Base-by-base conservation (phyloP, 2,113 vertebrate genomes). In the Gymnorhina tibicen region DNA sequence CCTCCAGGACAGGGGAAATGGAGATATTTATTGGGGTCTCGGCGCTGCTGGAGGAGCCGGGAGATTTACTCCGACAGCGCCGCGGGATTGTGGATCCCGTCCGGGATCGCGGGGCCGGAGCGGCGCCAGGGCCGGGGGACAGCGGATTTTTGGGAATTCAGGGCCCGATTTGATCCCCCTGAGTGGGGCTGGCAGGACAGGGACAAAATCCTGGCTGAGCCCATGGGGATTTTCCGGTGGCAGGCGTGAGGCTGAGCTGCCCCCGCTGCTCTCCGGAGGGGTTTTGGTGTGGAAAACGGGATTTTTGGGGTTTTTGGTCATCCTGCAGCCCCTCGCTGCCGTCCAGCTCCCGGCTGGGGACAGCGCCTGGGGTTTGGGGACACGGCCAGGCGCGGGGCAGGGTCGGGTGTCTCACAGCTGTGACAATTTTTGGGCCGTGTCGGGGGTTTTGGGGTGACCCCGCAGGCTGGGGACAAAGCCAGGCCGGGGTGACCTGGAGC, bases 1-100 rank as follows among this genome's bases (percentile, higher is more conserved):
- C 96, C 92, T 97, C 72, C 91, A 77, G 90, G 95, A 83, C 89
- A 94, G 91, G 88, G 92, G 88, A 97, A 97, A 96, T 96, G 95
- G 86, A 94, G 94, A 96, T 96, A 98, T 97, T 97, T 97, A 97
- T 96, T 94, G 96, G 96, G 91, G 91, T 80, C 94, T 91, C 14
- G 30, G 55, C 24, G 49, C 56, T 58, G 84, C 95, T 37, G 91
- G 93, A 77, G 96, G 89, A 93, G 94, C 9, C 5, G 75, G 8
- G 95, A 97, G 97, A 97, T 93, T 97, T 94, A 97, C 89, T 96
- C 85, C 64, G 64, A 86, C 89, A 95, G 87, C 91, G 16, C 66
- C 9, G 79, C 59, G 5, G 79, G 69, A 70, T 41, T 55, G 44
- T 8, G 28, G 94, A 60, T 55, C 11, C 8, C 17, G 39, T 6